Base-by-base conservation (phyloP, 2,113 vertebrate genomes). In the Stomatorhinus ivindoensis region DNA sequence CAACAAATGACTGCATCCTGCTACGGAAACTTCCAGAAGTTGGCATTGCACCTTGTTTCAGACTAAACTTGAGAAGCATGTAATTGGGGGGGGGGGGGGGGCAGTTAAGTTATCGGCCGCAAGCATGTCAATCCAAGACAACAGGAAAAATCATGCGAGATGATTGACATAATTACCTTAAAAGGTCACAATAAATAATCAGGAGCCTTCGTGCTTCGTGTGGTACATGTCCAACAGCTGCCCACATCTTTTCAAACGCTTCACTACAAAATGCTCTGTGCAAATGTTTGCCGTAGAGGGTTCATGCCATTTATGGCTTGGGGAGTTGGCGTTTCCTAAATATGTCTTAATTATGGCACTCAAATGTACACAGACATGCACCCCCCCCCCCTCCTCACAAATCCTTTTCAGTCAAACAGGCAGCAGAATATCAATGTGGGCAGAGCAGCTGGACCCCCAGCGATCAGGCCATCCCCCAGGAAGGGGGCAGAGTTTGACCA, bases 1-100 rank as follows among this genome's bases (percentile, higher is more conserved):
- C 10, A 85, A 51, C 42, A 86, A 89, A 87, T 65, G 24, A 89
- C 86, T 50, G 46, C 47, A 86, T 48, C 89, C 89, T 76, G 44
- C 61, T 86, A 83, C n/a, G 4, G 48, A 76, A 51, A 8, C 31
- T 39, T 39, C 42, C 44, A 51, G n/a, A 85, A 44, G 9, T 17
- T 86, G 76, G 51, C 80, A 47, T 24, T 35, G 31, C 8, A 53
- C 4, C 21, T 69, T 4, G 4, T 58, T 51, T 31, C 82, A 58
- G 27, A 50, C 5, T 6, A 55, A 24, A 58, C 44, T 84, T 84
- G 82, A 84, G 44, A 84, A 84, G 42, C 17, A 83, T 27, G 51
- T 65, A 84, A 24, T 21, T 17, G 76, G 10, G 11, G 19, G n/a
- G 3, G 17, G 55, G 39, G 3, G 27, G n/a, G 48, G 51, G 51